These are phyloP conservation scores for Anorthoa munda DNA, from an alignment of 2,888 invertebrate genomes.

Conservation along the genomic window DNA sequence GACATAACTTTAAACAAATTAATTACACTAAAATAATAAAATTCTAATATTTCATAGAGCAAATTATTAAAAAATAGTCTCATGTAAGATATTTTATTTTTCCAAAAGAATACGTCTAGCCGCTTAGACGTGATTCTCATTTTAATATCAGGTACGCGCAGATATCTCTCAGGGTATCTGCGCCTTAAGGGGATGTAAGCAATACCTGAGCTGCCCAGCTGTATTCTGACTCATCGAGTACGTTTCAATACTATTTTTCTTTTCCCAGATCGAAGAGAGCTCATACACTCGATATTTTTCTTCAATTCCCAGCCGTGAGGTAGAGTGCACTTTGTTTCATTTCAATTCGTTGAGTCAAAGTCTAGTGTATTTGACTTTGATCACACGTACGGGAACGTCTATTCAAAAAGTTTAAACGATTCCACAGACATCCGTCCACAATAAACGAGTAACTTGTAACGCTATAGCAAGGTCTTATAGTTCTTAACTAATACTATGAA, in stretches of 20 bases:
- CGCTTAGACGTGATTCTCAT: too few relatives aligned
- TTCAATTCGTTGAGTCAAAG: slow-evolving; percentile 59
- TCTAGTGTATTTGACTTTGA: slow-evolving; percentile 54
- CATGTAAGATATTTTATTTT: too few relatives aligned
- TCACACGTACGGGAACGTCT: slow-evolving; percentile 17
- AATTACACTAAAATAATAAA: too few relatives aligned
- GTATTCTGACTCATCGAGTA: slow-evolving; percentile 2
- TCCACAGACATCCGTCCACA: not conserved
- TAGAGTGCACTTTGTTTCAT: slow-evolving; percentile 60
- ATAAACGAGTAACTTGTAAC: not conserved
- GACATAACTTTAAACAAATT: too few relatives aligned
- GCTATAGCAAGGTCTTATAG: not conserved
- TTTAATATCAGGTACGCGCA: too few relatives aligned
- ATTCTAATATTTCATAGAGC: too few relatives aligned
- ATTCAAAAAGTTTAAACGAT: slow-evolving; percentile 40
- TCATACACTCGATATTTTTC: slow-evolving; percentile 56
- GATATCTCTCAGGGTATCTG: too few relatives aligned
- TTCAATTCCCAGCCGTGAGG: slow-evolving; percentile 48
- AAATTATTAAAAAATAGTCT: too few relatives aligned
- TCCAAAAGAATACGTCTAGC: too few relatives aligned
- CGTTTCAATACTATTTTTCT: slow-evolving; percentile 29
- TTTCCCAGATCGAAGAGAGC: slow-evolving; percentile 27
- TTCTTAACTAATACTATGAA: not conserved
- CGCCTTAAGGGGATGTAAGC: not conserved
- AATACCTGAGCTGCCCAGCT: slow-evolving; percentile 7